Evolutionary conservation across 1,140 invertebrate species (phyloP).

Genomic region (Drosophila ficusphila): DNA sequence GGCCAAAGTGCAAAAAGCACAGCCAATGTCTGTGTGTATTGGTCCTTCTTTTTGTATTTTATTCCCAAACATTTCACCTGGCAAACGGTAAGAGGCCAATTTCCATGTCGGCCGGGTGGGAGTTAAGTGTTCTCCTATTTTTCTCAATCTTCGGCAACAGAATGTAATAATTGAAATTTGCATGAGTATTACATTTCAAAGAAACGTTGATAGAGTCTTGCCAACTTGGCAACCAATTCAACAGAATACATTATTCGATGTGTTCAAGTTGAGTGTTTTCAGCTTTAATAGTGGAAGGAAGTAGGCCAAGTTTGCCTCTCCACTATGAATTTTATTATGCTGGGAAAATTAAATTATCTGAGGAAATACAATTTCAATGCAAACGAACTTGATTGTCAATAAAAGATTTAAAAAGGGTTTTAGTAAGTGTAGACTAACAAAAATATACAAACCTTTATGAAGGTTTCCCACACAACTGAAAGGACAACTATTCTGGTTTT

Average conservation of each 20-base stretch:
- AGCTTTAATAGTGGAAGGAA: background rate
- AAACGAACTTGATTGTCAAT: background rate
- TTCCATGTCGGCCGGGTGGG: background rate
- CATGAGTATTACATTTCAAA: slow-evolving; percentile 36
- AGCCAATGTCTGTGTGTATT: slow-evolving; percentile 6
- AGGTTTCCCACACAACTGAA: no score
- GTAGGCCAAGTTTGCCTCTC: no score
- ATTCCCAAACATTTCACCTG: slow-evolving; percentile 38
- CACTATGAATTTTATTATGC: no score
- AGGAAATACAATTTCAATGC: no score
- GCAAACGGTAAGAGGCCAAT: slow-evolving; percentile 7
- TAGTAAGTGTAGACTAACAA: no score
- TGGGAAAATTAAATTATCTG: no score
- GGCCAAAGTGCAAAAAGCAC: slow-evolving; percentile 40
- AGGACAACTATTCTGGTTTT: no score
- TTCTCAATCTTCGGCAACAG: slow-evolving; percentile 24
- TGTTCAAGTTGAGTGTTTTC: background rate
- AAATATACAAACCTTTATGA: no score
- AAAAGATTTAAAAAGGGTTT: background rate
- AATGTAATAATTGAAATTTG: slow-evolving; percentile 47
- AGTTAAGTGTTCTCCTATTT: slow-evolving; percentile 12
- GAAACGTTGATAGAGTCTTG: background rate
- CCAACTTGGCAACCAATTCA: slow-evolving; percentile 15
- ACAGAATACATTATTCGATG: background rate
- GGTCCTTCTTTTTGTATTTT: slow-evolving; percentile 29